Evolutionary conservation across 2,888 invertebrate genomes (phyloP).

Genomic region (Uloborus plumipes): DNA sequence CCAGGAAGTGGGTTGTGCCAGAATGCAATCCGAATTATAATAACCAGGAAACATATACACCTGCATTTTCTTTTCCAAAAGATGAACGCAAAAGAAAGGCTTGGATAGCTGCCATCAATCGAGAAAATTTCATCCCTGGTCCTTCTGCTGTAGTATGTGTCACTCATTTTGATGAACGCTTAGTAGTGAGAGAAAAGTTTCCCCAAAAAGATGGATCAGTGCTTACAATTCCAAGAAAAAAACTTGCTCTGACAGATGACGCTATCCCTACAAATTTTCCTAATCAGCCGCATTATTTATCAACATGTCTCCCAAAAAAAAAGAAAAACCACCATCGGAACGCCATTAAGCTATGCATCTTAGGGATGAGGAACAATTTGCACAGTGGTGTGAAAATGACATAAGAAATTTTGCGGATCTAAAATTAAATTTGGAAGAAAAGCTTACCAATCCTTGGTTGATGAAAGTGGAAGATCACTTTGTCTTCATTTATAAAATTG

Average conservation of each 20-base stretch:
- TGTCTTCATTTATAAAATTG: too few species aligned
- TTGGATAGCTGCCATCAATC: background rate
- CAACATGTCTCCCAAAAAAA: conserved; percentile 1
- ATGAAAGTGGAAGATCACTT: background rate
- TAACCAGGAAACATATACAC: background rate
- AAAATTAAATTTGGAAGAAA: background rate
- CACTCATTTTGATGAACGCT: background rate
- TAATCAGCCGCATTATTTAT: background rate
- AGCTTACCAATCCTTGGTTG: background rate
- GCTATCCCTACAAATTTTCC: background rate
- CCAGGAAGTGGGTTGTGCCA: background rate
- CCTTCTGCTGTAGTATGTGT: background rate
- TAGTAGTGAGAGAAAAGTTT: background rate
- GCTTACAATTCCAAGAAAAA: background rate
- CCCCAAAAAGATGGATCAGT: background rate
- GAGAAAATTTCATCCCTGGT: conserved; percentile 5
- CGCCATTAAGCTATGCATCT: background rate
- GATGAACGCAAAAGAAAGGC: background rate
- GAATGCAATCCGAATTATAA: background rate
- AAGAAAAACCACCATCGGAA: background rate
- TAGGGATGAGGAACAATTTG: conserved; percentile 1
- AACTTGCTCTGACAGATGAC: background rate
- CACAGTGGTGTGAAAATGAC: background rate
- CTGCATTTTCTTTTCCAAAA: background rate
- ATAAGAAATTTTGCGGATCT: background rate